These are phyloP conservation scores for Drosophila robusta DNA, from an alignment of 2,888 invertebrate species.

Conservation along the genomic window DNA sequence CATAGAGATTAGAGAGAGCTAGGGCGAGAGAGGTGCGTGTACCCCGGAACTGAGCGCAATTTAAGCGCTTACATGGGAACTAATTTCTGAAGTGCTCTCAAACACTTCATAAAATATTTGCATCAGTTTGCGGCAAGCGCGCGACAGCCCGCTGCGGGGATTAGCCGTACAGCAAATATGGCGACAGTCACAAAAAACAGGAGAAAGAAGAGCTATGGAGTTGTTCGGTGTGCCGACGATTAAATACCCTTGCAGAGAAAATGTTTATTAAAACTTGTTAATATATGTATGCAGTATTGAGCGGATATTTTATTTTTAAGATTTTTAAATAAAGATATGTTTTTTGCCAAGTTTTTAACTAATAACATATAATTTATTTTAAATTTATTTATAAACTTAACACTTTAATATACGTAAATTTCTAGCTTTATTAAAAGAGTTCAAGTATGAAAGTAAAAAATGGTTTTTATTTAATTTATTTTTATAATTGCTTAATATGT, in stretches of 20 bases:
- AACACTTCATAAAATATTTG: slow-evolving; percentile 83
- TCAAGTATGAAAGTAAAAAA: no score
- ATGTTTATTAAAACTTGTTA: background rate
- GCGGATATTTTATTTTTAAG: no score
- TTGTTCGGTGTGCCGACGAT: background rate
- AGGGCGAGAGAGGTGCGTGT: slow-evolving; percentile 20
- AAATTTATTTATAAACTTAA: no score
- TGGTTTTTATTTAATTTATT: no score
- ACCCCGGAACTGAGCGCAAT: slow-evolving; percentile 39
- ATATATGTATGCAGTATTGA: no score
- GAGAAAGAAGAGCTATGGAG: background rate
- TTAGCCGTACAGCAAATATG: slow-evolving; percentile 76
- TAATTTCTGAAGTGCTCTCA: slow-evolving; percentile 83
- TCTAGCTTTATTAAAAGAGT: no score
- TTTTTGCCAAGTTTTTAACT: no score
- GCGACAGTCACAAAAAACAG: slow-evolving; percentile 72
- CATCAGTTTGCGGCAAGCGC: slow-evolving; percentile 75
- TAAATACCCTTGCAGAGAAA: slow-evolving; percentile 4
- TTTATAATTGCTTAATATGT: no score
- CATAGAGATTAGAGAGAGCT: slow-evolving; percentile 53
- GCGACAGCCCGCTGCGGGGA: slow-evolving; percentile 74
- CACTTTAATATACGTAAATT: no score
- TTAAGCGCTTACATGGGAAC: slow-evolving; percentile 83
- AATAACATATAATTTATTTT: no score
- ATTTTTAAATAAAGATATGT: no score